Conservation (phyloP, 2,113 vertebrate genomes). For the Eudyptes chrysolophus region DNA sequence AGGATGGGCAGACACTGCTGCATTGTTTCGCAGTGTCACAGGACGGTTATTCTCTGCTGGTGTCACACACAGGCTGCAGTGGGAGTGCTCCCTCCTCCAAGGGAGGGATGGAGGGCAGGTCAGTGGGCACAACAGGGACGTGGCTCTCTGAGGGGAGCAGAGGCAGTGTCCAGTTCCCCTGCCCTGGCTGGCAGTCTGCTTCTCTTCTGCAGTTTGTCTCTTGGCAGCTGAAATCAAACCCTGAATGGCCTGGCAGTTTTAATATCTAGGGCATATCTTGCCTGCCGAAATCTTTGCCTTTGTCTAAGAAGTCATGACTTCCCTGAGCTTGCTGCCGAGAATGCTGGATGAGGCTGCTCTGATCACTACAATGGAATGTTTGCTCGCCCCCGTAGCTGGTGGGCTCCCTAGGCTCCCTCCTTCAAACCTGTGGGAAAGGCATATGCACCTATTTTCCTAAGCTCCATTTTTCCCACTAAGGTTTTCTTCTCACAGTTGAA, state of each 20-base stretch:
- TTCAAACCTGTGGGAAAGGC: neutral
- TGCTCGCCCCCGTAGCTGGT: neutral
- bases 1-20: neutral
- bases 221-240: neutral
- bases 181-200: neutral
- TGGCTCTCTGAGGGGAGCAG: neutral
- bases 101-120: neutral
- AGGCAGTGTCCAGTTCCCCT: neutral
- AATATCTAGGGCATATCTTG: neutral
- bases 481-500: neutral
- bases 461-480: neutral
- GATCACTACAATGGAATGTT: neutral
- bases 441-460: neutral
- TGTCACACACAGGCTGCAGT: neutral
- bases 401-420: neutral
- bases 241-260: neutral
- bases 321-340: neutral
- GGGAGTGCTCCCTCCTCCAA: neutral
- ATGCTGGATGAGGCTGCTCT: neutral
- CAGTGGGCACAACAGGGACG: fast-evolving
- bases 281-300: neutral
- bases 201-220: neutral
- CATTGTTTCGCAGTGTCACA: neutral
- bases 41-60: neutral
- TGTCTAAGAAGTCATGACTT: neutral